These are phyloP conservation scores for mouse (Mus musculus) DNA, from an alignment of 2,113 vertebrate genomes.

Conservation along the genomic window GRCm39 chr9:51152001-51152500, in stretches of 20 bases:
- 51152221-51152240: not conserved
- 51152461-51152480: not conserved
- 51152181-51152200: not conserved
- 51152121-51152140: not conserved
- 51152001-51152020: not conserved
- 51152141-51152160: not conserved
- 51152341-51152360: not conserved
- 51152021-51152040: not conserved
- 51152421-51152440: not conserved
- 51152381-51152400: not conserved
- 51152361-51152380: not conserved
- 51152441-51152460: not conserved
- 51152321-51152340: too few species aligned
- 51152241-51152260: not conserved
- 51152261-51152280: too few species aligned
- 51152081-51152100: not conserved
- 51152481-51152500: not conserved
- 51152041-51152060: not conserved
- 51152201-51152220: not conserved
- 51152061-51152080: not conserved
- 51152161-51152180: not conserved
- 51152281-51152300: too few species aligned
- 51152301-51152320: not conserved
- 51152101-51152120: not conserved
- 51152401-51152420: not conserved